Evolutionary conservation across 2,797 vertebrate genomes (phyloP), one percentile per base, ranked within the genome.

Genomic region (Poeciliopsis infans): DNA sequence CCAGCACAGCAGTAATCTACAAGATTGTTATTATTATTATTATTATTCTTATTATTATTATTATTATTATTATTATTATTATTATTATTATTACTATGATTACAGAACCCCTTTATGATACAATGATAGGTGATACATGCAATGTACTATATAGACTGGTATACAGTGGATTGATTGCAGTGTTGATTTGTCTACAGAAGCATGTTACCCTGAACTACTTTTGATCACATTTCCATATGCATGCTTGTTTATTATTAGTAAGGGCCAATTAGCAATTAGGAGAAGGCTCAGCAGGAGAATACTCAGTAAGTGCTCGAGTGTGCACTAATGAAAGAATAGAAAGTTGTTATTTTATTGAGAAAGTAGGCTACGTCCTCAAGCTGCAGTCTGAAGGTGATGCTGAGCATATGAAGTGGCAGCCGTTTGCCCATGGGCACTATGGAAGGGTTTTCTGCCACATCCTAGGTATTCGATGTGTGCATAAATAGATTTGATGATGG

Each of bases 181-280:
- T 18, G 2, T 18, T 28, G n/a, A 72, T 47, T 31, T 31, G 43
- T 46, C 70, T 31, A 47, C 45, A 72, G 43, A 46, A 72, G 7
- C 43, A 46, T 47, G 71, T 33, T 46, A 20, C 39, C n/a, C 7
- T 66, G 3, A 69, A 36, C 61, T 85, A 77, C 46, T 88, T 88
- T 88, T 75, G 75, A 89, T 87, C 78, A 80, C 69, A 87, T 90
- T 86, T 88, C 83, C 86, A 90, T 92, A 90, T 86, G 85, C 84
- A 90, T 82, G 85, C 75, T 72, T 87, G 85, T 89, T 90, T 92
- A 92, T 92, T 92, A 89, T 88, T 89, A 88, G 86, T 77, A 79
- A 74, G 76, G 81, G 82, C 85, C 87, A 91, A 90, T 91, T 93
- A 92, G 85, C 75, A 79, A 89, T 89, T 84, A 89, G 80, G 80